Evolutionary conservation across 2,113 vertebrate genomes (phyloP).

Genomic region (Salvelinus alpinus): DNA sequence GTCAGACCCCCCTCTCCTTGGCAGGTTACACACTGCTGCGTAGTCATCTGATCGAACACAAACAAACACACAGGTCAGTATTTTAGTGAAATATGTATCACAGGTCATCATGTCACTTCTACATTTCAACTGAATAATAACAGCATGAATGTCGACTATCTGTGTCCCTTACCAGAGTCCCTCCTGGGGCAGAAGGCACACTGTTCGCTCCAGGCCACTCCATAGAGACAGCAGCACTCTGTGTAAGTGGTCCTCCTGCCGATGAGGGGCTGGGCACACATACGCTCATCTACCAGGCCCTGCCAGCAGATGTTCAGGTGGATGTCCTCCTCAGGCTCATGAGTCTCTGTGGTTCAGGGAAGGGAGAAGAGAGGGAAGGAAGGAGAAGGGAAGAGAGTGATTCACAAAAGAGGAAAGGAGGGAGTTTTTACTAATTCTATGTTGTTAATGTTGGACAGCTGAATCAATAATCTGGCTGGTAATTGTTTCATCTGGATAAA

Average conservation of each 20-base stretch:
- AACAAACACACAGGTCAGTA: conserved; percentile 1
- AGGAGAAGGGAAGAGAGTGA: background rate
- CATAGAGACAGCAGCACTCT: conserved; percentile 88
- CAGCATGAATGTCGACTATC: too few species aligned
- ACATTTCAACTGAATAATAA: too few species aligned
- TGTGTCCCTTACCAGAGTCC: conserved; percentile 74
- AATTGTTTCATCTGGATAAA: background rate
- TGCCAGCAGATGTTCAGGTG: conserved; percentile 92
- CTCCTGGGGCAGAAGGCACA: conserved; percentile 87
- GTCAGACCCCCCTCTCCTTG: conserved; percentile 59
- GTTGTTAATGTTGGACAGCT: background rate
- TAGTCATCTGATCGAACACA: conserved; percentile 79
- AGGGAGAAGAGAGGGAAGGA: background rate
- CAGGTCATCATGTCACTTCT: too few species aligned
- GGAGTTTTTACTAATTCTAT: background rate
- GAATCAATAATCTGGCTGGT: too few species aligned
- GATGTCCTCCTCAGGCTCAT: conserved; percentile 74
- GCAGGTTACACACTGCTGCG: conserved; percentile 85
- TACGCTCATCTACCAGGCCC: conserved; percentile 72
- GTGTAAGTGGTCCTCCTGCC: conserved; percentile 84
- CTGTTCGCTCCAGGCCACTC: conserved; percentile 89
- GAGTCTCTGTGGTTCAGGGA: conserved; percentile 37
- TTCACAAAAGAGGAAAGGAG: background rate
- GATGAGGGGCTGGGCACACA: conserved; percentile 79
- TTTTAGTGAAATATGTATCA: too few species aligned